Conservation (phyloP, 2,888 invertebrate species). For the Hoplodrina ambigua region DNA sequence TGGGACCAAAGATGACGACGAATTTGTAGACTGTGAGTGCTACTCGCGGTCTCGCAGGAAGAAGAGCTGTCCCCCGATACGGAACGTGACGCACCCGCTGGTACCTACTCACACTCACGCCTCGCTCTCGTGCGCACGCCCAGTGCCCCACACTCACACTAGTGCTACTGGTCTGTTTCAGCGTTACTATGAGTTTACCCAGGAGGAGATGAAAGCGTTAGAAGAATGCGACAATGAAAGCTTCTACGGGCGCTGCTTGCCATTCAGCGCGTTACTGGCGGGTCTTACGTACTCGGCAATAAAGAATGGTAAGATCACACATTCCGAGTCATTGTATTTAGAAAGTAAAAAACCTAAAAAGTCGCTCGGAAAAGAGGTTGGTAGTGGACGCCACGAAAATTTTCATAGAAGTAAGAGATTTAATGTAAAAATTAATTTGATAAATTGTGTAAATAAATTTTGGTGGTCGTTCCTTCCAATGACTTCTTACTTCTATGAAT, state of each 20-base stretch:
- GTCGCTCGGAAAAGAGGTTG: conserved; percentile 35
- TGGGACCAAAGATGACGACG: conserved; percentile 8
- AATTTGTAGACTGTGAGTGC: conserved; percentile 70
- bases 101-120: conserved; percentile 63
- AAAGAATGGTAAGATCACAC: conserved; percentile 88
- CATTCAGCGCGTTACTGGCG: conserved; percentile 92
- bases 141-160: background rate
- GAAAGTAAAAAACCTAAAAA: background rate
- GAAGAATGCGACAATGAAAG: conserved; percentile 95
- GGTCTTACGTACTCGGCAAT: conserved; percentile 92
- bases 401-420: conserved; percentile 84
- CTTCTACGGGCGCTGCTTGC: conserved; percentile 94
- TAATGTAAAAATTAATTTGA: conserved; percentile 3
- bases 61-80: conserved; percentile 72
- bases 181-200: conserved; percentile 92
- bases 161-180: conserved; percentile 66
- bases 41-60: conserved; percentile 65
- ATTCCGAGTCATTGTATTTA: background rate
- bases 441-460: conserved; percentile 37
- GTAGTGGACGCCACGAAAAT: conserved; percentile 76
- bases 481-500: conserved; percentile 86
- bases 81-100: conserved; percentile 84
- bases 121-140: too few relatives aligned
- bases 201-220: conserved; percentile 93
- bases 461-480: conserved; percentile 74